Base-by-base conservation (phyloP, 2,888 invertebrate species). In the Pogonocherus hispidulus region DNA sequence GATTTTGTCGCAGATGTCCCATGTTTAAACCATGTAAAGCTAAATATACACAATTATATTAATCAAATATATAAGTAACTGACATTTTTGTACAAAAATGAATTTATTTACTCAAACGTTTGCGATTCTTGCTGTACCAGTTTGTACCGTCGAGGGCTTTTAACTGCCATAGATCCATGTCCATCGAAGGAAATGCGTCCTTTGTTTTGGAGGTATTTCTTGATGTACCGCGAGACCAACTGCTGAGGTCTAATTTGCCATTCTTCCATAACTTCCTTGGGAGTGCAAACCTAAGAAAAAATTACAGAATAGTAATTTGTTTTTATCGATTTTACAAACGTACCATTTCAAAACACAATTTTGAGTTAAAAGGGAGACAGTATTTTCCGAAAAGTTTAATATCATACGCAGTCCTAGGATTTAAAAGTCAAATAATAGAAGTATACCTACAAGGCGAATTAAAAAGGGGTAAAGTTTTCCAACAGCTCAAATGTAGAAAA, bases 241-340 rank as follows among this genome's bases (percentile, higher is more conserved):
- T 91, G 91, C 79, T 96, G 96, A 0, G 98, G 97, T 72, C 97
- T 89, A 77, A 92, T 90, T 83, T 97, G 96, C 94, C 95, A 97
- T 82, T 96, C 95, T 81, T 95, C 91, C 82, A 97, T 85, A 0
- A 95, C 94, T 84, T 96, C 95, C 83, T 96, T 95, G 8, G 96
- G 93, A 6, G 95, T 91, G 76, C 93, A 88, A 0, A 96, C 94
- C 94, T 95, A 77, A 16, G 79, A 82, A 11, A 85, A 84, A 49
- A 11, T 2, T 14, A 14, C n/a, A n/a, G n/a, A n/a, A n/a, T n/a
- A n/a, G n/a, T n/a, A n/a, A n/a, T n/a, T n/a, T n/a, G n/a, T n/a
- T n/a, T n/a, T n/a, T n/a, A n/a, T n/a, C n/a, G n/a, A n/a, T n/a
- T n/a, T n/a, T n/a, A n/a, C n/a, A n/a, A n/a, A n/a, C n/a, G n/a